These are phyloP conservation scores for Masnerella sp. DNA, from an alignment of 2,888 invertebrate species.

Conservation along the genomic window DNA sequence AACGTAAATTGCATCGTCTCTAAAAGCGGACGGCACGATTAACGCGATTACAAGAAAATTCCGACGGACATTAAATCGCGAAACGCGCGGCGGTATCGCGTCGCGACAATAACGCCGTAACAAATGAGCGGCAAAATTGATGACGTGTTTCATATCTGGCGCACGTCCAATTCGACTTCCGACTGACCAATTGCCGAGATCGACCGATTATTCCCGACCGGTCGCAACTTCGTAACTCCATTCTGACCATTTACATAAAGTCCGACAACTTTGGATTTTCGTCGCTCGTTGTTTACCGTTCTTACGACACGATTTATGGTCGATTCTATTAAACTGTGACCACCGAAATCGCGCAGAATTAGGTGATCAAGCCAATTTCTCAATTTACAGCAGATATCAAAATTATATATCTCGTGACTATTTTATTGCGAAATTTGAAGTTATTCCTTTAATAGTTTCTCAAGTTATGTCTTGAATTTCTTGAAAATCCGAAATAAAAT, in stretches of 20 bases:
- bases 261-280: conserved; percentile 37
- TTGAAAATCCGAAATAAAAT: too few relatives aligned
- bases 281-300: conserved; percentile 14
- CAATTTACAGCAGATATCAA: too few relatives aligned
- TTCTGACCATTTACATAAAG: conserved; percentile 40
- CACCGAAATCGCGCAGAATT: not conserved
- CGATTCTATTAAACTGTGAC: not conserved
- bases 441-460: too few relatives aligned
- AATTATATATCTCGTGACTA: too few relatives aligned
- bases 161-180: conserved; percentile 49
- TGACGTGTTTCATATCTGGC: conserved; percentile 52
- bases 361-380: too few relatives aligned
- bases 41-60: conserved; percentile 22
- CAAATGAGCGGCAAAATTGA: conserved; percentile 51
- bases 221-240: conserved; percentile 32
- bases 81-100: not conserved
- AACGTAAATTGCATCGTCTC: conserved; percentile 23
- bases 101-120: conserved; percentile 25
- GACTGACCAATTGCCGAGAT: conserved; percentile 40
- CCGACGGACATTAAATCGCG: conserved; percentile 5
- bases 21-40: too few relatives aligned
- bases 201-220: conserved; percentile 19
- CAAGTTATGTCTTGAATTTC: too few relatives aligned
- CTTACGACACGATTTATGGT: not conserved
- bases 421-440: too few relatives aligned